Percentiles rank a stretch among this genome's conserved stretches.
Conservation (phyloP, 1,140 invertebrate species). For the Meloidogyne exigua region DNA sequence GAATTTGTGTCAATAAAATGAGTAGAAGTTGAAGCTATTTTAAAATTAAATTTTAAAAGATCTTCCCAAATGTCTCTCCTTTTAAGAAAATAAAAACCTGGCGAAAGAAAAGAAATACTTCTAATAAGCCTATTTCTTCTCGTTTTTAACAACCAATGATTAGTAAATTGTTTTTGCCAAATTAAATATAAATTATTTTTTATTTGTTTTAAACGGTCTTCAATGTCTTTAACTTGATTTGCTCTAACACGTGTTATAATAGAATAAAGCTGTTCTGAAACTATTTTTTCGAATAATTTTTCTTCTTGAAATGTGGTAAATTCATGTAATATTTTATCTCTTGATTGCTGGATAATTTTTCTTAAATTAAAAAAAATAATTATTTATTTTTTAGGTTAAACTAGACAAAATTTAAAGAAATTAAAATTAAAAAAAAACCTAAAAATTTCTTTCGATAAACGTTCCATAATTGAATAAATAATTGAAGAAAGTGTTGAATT, state of each 20-base stretch:
- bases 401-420: too few species aligned
- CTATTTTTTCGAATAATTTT: constrained; percentile 6
- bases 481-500: not conserved
- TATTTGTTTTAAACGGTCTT: constrained; percentile 16
- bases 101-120: constrained; percentile 20
- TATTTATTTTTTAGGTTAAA: too few species aligned
- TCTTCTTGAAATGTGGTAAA: constrained; percentile 8
- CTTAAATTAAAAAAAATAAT: not conserved
- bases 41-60: not conserved
- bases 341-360: not conserved
- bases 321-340: constrained; percentile 15
- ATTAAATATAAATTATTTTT: constrained; percentile 21
- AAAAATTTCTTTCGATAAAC: not conserved
- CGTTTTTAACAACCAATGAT: constrained; percentile 23
- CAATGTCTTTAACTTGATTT: constrained; percentile 15
- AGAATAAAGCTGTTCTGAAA: constrained; percentile 5
- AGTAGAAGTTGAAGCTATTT: not conserved
- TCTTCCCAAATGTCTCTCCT: too few species aligned
- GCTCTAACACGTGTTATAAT: constrained; percentile 2
- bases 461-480: not conserved
- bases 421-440: not conserved
- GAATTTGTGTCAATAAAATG: constrained; percentile 13
- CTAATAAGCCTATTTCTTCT: constrained; percentile 21
- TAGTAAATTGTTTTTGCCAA: constrained; percentile 26
- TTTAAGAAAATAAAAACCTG: not conserved